These are phyloP conservation scores for Rhea pennata DNA, from an alignment of 2,113 vertebrate species.

Conservation along the genomic window DNA sequence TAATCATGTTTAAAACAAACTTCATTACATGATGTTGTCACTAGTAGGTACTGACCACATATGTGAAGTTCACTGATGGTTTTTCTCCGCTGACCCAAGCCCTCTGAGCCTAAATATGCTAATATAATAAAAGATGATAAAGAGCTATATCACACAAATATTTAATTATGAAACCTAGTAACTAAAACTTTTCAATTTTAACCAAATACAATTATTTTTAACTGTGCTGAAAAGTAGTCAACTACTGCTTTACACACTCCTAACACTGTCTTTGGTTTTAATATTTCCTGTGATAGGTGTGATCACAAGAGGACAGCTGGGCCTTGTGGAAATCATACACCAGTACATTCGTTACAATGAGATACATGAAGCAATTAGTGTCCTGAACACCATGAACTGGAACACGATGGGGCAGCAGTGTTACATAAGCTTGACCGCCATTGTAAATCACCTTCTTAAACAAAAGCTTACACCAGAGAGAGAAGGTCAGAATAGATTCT, in stretches of 20 bases:
- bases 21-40: not conserved
- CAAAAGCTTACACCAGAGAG: conserved; percentile 85
- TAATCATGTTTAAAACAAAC: not conserved
- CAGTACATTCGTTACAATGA: conserved; percentile 86
- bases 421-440: conserved; percentile 82
- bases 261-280: not conserved
- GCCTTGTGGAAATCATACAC: conserved; percentile 83
- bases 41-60: not conserved
- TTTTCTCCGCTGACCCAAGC: not conserved
- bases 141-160: not conserved
- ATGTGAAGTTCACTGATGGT: not conserved
- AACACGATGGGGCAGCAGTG: conserved; percentile 84
- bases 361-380: conserved; percentile 83
- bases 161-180: not conserved
- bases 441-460: conserved; percentile 91
- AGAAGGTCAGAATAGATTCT: conserved; percentile 79
- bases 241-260: not conserved
- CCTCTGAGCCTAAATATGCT: not conserved
- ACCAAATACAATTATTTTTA: not conserved
- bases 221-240: not conserved
- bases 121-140: not conserved
- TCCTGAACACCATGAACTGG: conserved; percentile 94
- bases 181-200: not conserved
- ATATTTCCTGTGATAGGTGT: conserved; percentile 79
- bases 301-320: conserved; percentile 82